Evolutionary conservation across 2,888 invertebrate species (phyloP).

Genomic region (Griposia aprilina): DNA sequence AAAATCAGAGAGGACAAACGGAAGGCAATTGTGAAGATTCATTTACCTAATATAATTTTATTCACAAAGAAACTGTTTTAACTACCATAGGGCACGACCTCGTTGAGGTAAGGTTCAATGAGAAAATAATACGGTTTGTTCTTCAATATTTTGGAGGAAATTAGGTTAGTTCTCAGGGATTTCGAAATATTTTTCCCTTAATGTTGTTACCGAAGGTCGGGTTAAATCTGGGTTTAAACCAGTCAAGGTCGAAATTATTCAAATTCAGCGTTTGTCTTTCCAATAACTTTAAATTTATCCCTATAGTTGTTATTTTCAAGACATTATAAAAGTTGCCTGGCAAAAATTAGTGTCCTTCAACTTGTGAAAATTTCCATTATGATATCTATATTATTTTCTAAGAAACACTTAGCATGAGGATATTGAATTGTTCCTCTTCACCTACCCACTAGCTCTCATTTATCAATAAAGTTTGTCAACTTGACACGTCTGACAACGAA

Average conservation of each 20-base stretch:
- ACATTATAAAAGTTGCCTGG: conserved; percentile 5
- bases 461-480: conserved; percentile 1
- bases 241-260: background rate
- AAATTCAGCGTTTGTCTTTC: conserved; percentile 1
- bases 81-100: background rate
- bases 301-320: background rate
- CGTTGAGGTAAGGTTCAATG: background rate
- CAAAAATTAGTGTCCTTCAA: background rate
- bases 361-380: background rate
- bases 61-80: background rate
- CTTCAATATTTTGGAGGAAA: conserved; percentile 36
- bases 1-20: background rate
- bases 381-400: background rate
- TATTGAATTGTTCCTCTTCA: background rate
- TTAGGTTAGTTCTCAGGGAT: conserved; percentile 29
- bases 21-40: background rate
- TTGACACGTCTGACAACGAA: conserved; percentile 4
- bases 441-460: background rate
- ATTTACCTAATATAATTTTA: background rate
- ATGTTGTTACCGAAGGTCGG: conserved; percentile 12
- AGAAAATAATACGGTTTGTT: conserved; percentile 4
- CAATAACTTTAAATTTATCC: conserved; percentile 7
- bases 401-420: background rate
- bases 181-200: conserved; percentile 16
- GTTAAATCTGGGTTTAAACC: background rate